phyloP scores from a whole-genome alignment of 2,888 invertebrate genomes.

The Gymnoscelis rufifasciata region DNA sequence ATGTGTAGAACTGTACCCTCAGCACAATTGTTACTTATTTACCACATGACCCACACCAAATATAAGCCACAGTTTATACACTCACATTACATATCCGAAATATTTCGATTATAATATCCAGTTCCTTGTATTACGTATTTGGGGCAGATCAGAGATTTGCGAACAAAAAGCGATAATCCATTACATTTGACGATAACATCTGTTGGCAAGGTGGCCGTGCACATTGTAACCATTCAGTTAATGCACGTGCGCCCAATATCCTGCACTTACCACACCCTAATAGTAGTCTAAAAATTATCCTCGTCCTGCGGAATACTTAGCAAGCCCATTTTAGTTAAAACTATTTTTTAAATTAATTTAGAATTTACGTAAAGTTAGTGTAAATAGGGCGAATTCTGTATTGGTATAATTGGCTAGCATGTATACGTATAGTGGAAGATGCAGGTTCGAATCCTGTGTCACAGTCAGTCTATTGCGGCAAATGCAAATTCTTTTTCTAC shows the following conservation, averaged over 20 bases:
- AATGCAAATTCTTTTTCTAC: too few species aligned
- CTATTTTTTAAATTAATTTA: too few species aligned
- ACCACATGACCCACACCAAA: not conserved
- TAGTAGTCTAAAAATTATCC: slow-evolving; percentile 3
- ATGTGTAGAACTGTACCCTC: too few species aligned
- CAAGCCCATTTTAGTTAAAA: too few species aligned
- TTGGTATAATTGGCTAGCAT: too few species aligned
- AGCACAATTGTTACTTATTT: too few species aligned
- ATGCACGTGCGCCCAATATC: slow-evolving; percentile 45
- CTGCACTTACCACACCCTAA: slow-evolving; percentile 19
- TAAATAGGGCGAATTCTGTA: too few species aligned
- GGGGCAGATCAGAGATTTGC: slow-evolving; percentile 30
- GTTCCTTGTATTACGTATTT: slow-evolving; percentile 21
- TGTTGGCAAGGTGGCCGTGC: slow-evolving; percentile 67
- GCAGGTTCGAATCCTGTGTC: too few species aligned
- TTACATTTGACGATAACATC: slow-evolving; percentile 63
- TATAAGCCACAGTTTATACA: not conserved
- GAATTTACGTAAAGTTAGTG: too few species aligned
- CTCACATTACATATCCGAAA: not conserved
- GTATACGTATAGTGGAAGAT: too few species aligned
- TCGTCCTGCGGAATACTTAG: too few species aligned
- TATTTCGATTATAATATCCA: slow-evolving; percentile 11
- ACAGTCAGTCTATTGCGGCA: too few species aligned
- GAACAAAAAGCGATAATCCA: slow-evolving; percentile 43
- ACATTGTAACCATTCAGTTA: slow-evolving; percentile 43